A percentile compares a stretch with the other conserved stretches of the same genome.
These are phyloP conservation scores for Atlantisia rogersi DNA, from an alignment of 2,113 vertebrate genomes.

Conservation along the genomic window DNA sequence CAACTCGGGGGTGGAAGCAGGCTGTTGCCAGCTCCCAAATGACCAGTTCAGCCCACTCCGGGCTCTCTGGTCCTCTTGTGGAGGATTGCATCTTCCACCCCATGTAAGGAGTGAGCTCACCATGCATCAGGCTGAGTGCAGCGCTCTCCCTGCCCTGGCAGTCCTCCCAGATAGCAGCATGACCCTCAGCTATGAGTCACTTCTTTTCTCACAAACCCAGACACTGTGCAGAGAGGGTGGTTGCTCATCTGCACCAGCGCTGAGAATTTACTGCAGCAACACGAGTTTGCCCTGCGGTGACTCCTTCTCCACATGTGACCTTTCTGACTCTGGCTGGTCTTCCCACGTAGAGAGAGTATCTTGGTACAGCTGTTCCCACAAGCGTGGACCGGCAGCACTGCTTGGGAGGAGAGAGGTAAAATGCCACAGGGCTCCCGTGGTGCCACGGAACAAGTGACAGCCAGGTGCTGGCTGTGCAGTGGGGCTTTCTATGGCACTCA, in stretches of 20 bases:
- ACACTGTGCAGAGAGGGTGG: background rate
- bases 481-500: background rate
- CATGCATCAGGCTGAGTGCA: background rate
- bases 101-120: conserved; percentile 49
- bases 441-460: background rate
- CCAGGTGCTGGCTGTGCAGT: background rate
- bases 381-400: background rate
- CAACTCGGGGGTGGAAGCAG: background rate
- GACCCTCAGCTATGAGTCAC: conserved; percentile 59
- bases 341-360: background rate
- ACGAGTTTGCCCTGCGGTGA: background rate
- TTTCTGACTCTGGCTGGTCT: background rate
- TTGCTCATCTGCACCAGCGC: conserved; percentile 22
- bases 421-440: fast-evolving
- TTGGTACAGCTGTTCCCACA: background rate
- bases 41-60: background rate
- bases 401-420: background rate
- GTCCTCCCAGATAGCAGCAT: conserved; percentile 43
- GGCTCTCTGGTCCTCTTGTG: background rate
- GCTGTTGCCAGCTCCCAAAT: background rate
- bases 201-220: conserved; percentile 50
- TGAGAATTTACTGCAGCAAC: background rate
- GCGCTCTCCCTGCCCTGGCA: conserved; percentile 46
- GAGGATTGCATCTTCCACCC: background rate
- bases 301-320: background rate